Conservation (phyloP, 2,888 invertebrate genomes). For the Lydus trimaculatus region DNA sequence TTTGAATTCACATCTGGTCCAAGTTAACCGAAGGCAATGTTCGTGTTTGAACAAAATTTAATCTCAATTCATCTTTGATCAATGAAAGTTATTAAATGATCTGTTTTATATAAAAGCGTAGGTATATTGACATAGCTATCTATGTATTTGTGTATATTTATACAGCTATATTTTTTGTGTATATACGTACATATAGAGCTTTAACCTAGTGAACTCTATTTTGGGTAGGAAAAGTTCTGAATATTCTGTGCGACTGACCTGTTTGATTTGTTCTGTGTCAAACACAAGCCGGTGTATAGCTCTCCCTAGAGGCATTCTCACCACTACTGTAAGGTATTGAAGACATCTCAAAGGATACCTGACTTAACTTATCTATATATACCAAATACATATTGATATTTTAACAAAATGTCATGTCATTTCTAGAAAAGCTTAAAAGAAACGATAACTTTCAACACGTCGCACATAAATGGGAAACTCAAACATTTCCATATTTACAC, state of each 20-base stretch:
- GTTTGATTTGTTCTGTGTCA: conserved; percentile 36
- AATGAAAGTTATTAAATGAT: conserved; percentile 29
- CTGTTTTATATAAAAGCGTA: conserved; percentile 21
- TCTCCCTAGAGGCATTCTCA: conserved; percentile 24
- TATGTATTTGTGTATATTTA: not conserved
- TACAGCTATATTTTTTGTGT: not conserved
- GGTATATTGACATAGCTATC: too few species aligned
- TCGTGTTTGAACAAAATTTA: conserved; percentile 25
- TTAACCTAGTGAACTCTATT: conserved; percentile 32
- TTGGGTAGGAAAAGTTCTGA: conserved; percentile 24
- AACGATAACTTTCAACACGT: not conserved
- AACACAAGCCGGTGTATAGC: conserved; percentile 32
- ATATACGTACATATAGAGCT: conserved; percentile 13
- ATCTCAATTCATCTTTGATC: conserved; percentile 28
- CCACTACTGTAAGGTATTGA: conserved; percentile 24
- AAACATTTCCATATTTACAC: not conserved
- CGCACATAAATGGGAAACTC: not conserved
- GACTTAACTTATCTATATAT: conserved; percentile 14
- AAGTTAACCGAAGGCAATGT: conserved; percentile 9
- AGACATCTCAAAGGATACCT: conserved; percentile 27
- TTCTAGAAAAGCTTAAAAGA: not conserved
- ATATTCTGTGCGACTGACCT: conserved; percentile 33
- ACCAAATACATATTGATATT: not conserved
- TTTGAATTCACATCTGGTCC: conserved; percentile 2
- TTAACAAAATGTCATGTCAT: not conserved